Percentiles rank a stretch among this genome's conserved stretches.
Conservation (phyloP, 2,113 vertebrate species). For the Corythornis madagascariensis region DNA sequence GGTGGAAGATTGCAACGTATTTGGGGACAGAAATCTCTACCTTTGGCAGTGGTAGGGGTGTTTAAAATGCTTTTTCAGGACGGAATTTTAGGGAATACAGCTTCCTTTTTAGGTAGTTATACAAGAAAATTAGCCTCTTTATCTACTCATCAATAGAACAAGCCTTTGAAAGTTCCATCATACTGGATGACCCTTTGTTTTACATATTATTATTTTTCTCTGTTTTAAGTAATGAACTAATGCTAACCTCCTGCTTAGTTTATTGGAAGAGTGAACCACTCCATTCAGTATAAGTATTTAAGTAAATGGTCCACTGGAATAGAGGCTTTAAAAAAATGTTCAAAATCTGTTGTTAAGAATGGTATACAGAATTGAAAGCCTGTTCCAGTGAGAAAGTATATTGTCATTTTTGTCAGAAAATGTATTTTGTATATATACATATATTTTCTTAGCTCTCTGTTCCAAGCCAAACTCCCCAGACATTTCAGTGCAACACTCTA, state of each 20-base stretch:
- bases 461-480: neutral
- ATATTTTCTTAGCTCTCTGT: neutral
- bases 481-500: neutral
- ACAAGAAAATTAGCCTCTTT: neutral
- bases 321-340: neutral
- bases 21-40: neutral
- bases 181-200: neutral
- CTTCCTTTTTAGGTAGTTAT: neutral
- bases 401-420: slow-evolving; percentile 5
- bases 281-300: neutral
- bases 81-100: neutral
- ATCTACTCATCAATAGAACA: neutral
- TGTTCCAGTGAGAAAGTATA: neutral
- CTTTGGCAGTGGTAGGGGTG: neutral
- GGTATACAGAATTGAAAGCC: neutral
- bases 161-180: neutral
- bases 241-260: neutral
- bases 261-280: neutral
- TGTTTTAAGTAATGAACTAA: neutral
- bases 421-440: neutral
- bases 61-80: neutral
- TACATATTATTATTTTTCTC: neutral
- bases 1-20: neutral
- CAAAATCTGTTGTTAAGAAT: neutral
- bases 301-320: neutral